A percentile compares a stretch with the other conserved stretches of the same genome.
Conservation (phyloP, 2,888 invertebrate genomes). For the Drosophila pegasa region DNA sequence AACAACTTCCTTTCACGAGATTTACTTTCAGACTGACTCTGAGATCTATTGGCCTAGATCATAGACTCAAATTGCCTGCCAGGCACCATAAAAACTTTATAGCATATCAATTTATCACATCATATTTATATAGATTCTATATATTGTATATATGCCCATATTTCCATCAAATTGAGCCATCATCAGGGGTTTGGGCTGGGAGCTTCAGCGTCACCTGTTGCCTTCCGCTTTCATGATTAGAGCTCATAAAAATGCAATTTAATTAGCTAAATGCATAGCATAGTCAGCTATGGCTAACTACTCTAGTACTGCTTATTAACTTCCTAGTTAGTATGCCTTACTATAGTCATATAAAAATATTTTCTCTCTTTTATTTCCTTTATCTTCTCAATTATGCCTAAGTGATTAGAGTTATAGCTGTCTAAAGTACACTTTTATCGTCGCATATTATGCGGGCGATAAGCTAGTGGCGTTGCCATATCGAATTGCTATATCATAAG, state of each 20-base stretch:
- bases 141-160: no score
- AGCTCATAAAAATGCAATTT: conserved; percentile 53
- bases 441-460: background rate
- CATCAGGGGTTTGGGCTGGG: background rate
- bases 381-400: conserved; percentile 2
- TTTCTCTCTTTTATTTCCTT: background rate
- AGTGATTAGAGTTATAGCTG: background rate
- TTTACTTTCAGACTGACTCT: background rate
- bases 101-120: background rate
- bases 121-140: no score
- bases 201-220: background rate
- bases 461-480: background rate
- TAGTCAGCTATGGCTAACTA: no score
- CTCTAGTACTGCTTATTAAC: background rate
- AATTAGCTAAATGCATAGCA: conserved; percentile 61
- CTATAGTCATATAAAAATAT: background rate
- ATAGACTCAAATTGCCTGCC: no score
- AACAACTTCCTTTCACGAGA: background rate
- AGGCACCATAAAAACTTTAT: background rate
- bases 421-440: background rate
- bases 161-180: no score
- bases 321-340: background rate
- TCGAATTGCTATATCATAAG: background rate
- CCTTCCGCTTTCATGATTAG: conserved; percentile 31
- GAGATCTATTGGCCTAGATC: background rate